Percentiles rank a stretch among this genome's conserved stretches.
phyloP scores from a whole-genome alignment of 2,888 invertebrate species.

The Labia minor region DNA sequence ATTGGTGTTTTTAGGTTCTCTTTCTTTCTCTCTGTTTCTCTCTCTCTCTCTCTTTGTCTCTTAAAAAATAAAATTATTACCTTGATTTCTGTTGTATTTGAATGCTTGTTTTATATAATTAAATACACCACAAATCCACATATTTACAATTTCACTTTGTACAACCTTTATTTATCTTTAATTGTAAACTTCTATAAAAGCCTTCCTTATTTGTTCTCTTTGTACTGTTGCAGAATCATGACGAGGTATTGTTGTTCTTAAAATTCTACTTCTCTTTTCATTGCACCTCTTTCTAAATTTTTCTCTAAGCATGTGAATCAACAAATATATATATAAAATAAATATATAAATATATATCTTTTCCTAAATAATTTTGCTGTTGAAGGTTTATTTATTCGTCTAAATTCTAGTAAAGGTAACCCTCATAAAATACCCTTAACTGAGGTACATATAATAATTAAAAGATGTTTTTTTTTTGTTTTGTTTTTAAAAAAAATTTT shows the following conservation, averaged over 20 bases:
- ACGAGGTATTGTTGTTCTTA: slow-evolving; percentile 30
- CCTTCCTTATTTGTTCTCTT: slow-evolving; percentile 27
- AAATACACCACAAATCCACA: slow-evolving; percentile 8
- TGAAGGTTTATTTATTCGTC: slow-evolving; percentile 1
- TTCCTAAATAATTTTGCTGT: neutral
- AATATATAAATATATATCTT: neutral
- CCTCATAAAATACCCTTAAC: no score
- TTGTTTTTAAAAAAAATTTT: no score
- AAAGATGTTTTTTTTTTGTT: no score
- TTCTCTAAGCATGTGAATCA: slow-evolving; percentile 14
- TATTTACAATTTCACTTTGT: no score
- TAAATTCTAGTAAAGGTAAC: no score
- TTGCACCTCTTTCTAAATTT: slow-evolving; percentile 18
- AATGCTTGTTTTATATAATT: slow-evolving; percentile 14
- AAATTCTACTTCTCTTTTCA: slow-evolving; percentile 19
- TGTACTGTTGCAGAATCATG: slow-evolving; percentile 32
- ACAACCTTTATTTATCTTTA: slow-evolving; percentile 23
- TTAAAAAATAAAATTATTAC: neutral
- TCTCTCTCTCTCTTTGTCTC: neutral
- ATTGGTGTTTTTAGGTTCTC: neutral
- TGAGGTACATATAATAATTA: no score
- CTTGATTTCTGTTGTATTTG: slow-evolving; percentile 17
- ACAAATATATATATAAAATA: neutral
- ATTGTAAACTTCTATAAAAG: slow-evolving; percentile 25
- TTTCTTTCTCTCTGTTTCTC: neutral